Evolutionary conservation across 2,888 invertebrate genomes (phyloP).

Genomic region (Pristionchus exspectatus): DNA sequence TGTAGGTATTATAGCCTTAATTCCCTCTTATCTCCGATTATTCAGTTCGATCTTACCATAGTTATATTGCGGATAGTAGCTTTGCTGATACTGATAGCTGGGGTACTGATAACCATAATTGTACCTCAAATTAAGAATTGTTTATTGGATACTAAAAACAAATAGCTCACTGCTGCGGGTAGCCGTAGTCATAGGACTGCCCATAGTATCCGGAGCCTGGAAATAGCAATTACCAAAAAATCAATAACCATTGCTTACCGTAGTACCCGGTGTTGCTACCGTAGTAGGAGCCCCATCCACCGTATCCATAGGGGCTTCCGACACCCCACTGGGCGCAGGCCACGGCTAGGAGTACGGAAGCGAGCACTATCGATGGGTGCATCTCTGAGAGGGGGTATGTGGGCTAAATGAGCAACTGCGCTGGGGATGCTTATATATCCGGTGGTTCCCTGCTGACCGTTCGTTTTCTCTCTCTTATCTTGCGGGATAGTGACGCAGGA

Average conservation of each 20-base stretch:
- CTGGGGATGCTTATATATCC: not conserved
- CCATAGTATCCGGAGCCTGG: conserved; percentile 19
- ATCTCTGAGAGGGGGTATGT: not conserved
- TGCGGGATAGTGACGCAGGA: not conserved
- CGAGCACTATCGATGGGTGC: not conserved
- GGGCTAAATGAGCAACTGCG: not conserved
- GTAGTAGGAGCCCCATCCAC: conserved; percentile 52
- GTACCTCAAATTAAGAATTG: not conserved
- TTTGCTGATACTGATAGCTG: conserved; percentile 1
- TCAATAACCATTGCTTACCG: conserved; percentile 12
- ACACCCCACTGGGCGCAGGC: conserved; percentile 36
- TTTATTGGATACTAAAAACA: too few relatives aligned
- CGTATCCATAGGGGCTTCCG: conserved; percentile 54
- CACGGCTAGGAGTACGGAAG: not conserved
- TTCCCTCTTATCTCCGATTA: not conserved
- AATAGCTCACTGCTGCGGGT: not conserved
- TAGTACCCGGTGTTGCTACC: conserved; percentile 14
- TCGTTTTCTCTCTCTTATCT: not conserved
- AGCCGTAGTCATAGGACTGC: not conserved
- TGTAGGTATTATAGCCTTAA: conserved; percentile 8
- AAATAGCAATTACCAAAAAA: not conserved
- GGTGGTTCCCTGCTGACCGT: not conserved
- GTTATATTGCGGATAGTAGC: not conserved
- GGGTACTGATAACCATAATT: conserved; percentile 38
- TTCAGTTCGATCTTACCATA: not conserved